phyloP scores from a whole-genome alignment of 2,113 vertebrate genomes.

The Poicephalus meyeri region DNA sequence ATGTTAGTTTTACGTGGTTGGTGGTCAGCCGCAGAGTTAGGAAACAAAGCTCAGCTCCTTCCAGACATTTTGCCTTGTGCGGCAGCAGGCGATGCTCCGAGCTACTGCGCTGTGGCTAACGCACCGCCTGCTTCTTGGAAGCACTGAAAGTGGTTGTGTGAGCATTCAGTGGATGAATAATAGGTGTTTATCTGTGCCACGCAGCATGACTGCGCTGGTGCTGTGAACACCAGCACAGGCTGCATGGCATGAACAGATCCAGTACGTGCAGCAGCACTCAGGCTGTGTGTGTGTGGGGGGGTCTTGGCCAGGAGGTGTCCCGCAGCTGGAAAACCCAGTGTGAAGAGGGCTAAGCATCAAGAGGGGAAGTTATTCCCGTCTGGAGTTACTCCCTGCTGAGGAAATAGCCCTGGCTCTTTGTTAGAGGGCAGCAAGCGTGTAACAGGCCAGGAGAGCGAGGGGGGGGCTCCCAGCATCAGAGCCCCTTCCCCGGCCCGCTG shows the following conservation, averaged over 20 bases:
- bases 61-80: not conserved
- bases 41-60: not conserved
- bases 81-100: fast-evolving
- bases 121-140: not conserved
- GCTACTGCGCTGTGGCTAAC: not conserved
- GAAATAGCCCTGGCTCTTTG: not conserved
- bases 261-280: not conserved
- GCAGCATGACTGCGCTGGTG: not conserved
- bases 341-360: not conserved
- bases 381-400: not conserved
- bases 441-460: fast-evolving
- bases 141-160: not conserved
- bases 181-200: not conserved
- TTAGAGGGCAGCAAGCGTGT: not conserved
- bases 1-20: not conserved
- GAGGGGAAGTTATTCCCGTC: not conserved
- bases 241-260: not conserved
- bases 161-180: not conserved
- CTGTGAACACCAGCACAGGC: not conserved
- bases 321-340: not conserved
- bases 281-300: not conserved
- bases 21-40: not conserved
- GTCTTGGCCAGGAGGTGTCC: not conserved
- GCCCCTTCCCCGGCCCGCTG: not conserved
- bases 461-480: not conserved